Base-by-base conservation (phyloP, 1,140 invertebrate genomes). In the Hermatobates lingyangjiaoensis region DNA sequence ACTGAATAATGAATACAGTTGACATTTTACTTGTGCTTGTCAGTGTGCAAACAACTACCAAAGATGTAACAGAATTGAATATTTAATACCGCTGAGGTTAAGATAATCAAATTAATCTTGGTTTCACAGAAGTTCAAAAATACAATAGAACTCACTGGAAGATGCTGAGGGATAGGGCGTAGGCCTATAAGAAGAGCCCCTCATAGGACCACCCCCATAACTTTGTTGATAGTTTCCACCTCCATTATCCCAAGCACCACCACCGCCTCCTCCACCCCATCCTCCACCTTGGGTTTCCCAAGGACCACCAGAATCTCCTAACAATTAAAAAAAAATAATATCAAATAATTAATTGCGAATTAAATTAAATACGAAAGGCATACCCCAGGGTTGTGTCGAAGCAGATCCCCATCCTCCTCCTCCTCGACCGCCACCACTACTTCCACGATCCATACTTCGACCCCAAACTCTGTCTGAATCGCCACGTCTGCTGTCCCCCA, bases 181-280 rank as follows among this genome's bases (percentile, higher is more conserved):
- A n/a, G 14, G 12, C 45, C 26, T 14, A 25, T 27, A 26, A 49
- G 28, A 18, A 39, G 28, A 38, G 10, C 54, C 27, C 42, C 52
- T 46, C 54, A 58, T 55, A 23, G 54, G 54, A 7, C 54, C 54
- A 48, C 54, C 54, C 10, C 54, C 54, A 48, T 44, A 55, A 26
- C 50, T 51, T 38, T 42, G 39, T n/a, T 48, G 50, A 12, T 45
- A 48, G 21, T 50, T 46, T n/a, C 52, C 55, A 47, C 44, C 27
- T 23, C 18, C 20, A 27, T 28, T 24, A 28, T 28, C 25, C 26
- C 26, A 14, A 25, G 2, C 18, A 24, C 2, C 14, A 27, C 2
- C 14, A 27, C 26, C n/a, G 26, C 30, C 42, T 38, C 45, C 20
- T 24, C 45, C 15, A 26, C 25, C 34, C 25, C 48, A 44, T 38